phyloP scores from a whole-genome alignment of 2,888 invertebrate species.

The Acleris literana region DNA sequence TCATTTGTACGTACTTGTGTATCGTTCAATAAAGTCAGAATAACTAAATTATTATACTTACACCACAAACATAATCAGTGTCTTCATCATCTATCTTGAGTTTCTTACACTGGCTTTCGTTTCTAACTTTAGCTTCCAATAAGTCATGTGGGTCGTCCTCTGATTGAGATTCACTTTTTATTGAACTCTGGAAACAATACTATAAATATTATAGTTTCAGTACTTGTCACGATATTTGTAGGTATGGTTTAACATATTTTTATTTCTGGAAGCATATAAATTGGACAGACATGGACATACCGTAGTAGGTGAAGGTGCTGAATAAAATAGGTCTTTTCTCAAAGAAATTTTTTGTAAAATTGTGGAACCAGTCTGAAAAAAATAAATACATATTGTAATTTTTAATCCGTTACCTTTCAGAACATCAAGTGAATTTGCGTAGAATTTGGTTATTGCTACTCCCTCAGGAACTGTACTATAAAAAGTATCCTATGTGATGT shows the following conservation, averaged over 20 bases:
- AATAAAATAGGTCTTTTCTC: slow-evolving; percentile 53
- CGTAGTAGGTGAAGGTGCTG: slow-evolving; percentile 11
- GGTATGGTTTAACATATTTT: background rate
- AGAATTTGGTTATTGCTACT: too few relatives aligned
- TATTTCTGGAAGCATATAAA: background rate
- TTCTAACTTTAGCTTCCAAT: slow-evolving; percentile 21
- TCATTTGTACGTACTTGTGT: background rate
- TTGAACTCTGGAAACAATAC: slow-evolving; percentile 42
- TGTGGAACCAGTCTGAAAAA: slow-evolving; percentile 4
- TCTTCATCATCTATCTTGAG: slow-evolving; percentile 25
- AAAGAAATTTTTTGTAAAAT: slow-evolving; percentile 37
- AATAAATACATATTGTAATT: too few relatives aligned
- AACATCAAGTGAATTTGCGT: background rate
- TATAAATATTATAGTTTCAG: background rate
- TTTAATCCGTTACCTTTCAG: too few relatives aligned
- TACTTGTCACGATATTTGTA: background rate
- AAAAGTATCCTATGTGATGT: too few relatives aligned
- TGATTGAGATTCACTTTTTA: slow-evolving; percentile 33
- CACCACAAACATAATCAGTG: slow-evolving; percentile 45
- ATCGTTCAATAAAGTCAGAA: background rate
- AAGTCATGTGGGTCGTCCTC: background rate
- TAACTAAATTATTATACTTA: slow-evolving; percentile 40
- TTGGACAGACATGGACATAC: background rate
- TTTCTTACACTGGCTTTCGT: slow-evolving; percentile 31
- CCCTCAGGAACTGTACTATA: too few relatives aligned